Conservation (phyloP, 2,113 vertebrate species). For the Tilapia sparmanii region DNA sequence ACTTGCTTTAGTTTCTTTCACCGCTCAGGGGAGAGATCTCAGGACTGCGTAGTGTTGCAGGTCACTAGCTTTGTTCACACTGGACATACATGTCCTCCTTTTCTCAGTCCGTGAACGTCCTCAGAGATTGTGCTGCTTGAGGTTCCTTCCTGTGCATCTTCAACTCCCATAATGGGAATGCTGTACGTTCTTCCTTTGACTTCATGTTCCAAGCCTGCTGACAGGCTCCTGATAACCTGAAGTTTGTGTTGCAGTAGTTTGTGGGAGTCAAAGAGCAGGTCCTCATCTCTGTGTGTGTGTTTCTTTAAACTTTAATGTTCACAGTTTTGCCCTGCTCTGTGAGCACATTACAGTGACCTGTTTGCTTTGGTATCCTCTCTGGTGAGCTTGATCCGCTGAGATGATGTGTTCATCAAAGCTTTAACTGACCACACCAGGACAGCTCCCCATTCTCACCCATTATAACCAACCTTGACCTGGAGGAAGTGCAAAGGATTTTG, state of each 20-base stretch:
- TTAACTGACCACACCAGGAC: neutral
- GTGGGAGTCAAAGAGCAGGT: neutral
- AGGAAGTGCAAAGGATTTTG: neutral
- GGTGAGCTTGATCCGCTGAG: accelerated
- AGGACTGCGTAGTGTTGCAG: neutral
- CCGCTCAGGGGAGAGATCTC: neutral
- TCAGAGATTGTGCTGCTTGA: neutral
- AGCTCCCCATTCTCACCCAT: neutral
- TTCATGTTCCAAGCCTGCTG: accelerated
- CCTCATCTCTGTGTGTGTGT: neutral
- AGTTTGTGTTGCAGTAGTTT: neutral
- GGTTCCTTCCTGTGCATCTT: neutral
- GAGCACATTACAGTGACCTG: neutral
- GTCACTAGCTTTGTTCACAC: neutral
- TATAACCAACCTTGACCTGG: neutral
- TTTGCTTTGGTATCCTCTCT: neutral
- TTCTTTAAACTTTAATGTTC: neutral
- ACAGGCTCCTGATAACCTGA: neutral
- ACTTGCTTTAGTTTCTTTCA: neutral
- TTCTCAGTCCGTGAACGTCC: neutral
- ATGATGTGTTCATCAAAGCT: neutral
- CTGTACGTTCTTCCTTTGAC: neutral
- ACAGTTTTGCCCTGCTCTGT: neutral
- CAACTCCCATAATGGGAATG: neutral
- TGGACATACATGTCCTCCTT: neutral